These are phyloP conservation scores for Brachirus orientalis DNA, from an alignment of 2,113 vertebrate species.

Conservation along the genomic window DNA sequence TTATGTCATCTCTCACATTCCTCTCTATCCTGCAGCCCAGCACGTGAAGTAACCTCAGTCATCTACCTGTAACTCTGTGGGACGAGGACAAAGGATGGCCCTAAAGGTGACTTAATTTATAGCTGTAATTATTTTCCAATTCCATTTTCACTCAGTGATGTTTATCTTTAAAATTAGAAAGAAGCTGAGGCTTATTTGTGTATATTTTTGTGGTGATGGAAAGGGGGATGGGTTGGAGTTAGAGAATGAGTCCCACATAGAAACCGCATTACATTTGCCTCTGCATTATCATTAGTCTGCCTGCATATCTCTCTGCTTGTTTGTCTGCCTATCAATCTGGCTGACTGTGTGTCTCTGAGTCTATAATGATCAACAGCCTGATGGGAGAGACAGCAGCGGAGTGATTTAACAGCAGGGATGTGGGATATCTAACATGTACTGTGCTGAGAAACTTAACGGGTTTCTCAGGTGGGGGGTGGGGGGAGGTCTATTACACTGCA, in stretches of 20 bases:
- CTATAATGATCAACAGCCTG: constrained; percentile 66
- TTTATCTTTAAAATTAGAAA: constrained; percentile 79
- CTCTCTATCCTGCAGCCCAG: constrained; percentile 55
- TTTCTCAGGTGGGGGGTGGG: no score
- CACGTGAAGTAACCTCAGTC: constrained; percentile 32
- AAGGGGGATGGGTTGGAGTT: neutral
- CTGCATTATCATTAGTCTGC: constrained; percentile 65
- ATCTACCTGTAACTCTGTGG: constrained; percentile 48
- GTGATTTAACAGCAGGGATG: constrained; percentile 29
- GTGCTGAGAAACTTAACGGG: constrained; percentile 20
- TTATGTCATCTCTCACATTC: constrained; percentile 57
- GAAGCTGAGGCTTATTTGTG: constrained; percentile 46
- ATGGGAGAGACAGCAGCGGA: constrained; percentile 39
- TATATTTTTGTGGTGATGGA: constrained; percentile 26
- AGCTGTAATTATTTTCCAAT: constrained; percentile 80
- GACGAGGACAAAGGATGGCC: constrained; percentile 44
- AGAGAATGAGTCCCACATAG: constrained; percentile 7
- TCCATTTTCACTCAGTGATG: constrained; percentile 72
- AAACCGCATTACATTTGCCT: constrained; percentile 49
- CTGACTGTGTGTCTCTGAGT: constrained; percentile 45
- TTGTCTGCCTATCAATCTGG: constrained; percentile 58
- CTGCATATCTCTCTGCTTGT: constrained; percentile 59
- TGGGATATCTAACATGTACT: constrained; percentile 34
- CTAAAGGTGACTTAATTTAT: constrained; percentile 74
- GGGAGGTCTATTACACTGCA: no score